Evolutionary conservation across 2,888 invertebrate genomes (phyloP), one percentile per base, ranked within the genome.

Genomic region (Caprella mutica): DNA sequence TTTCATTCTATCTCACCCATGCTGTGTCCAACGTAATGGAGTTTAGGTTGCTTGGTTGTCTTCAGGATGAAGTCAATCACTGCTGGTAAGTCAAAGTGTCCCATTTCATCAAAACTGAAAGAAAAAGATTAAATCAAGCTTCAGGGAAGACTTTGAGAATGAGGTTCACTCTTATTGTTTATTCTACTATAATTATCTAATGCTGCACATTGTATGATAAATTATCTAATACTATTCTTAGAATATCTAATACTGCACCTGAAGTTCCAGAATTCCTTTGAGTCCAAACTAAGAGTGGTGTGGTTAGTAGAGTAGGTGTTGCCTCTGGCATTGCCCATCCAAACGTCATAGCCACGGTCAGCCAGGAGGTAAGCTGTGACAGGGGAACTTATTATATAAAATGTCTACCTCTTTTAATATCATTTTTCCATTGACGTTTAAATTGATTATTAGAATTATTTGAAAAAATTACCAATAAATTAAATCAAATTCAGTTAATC

Each of bases 21-120:
- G 23, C 74, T 75, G 65, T 74, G 74, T 3, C 74, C 75, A 4
- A 75, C 65, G 65, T 73, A 75, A 56, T 67, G 69, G 3, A 76
- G 53, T 26, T 69, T 65, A 4, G 61, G 38, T 17, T 68, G 66
- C 3, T 67, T 65, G 1, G 72, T 70, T 3, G 43, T 57, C 1
- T 59, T 52, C 27, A 71, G 56, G 12, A 71, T 68, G 61, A 69
- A 70, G 58, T 73, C 68, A 27, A 75, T 66, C 59, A 70, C 70
- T 3, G 72, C 71, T 8, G 74, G 73, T 2, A 73, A 62, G 63
- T 75, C 74, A 65, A 69, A 70, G 40, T 67, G 52, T 1, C 72
- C 72, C 72, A 73, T 73, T 56, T 74, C 71, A 60, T 74, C 72
- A 69, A 69, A 59, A 38, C 63, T 61, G 39, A 30, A 19, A 44